A percentile compares a stretch with the other conserved stretches of the same genome.
phyloP scores from a whole-genome alignment of 2,113 vertebrate species.

The Triplophysa tibetana region DNA sequence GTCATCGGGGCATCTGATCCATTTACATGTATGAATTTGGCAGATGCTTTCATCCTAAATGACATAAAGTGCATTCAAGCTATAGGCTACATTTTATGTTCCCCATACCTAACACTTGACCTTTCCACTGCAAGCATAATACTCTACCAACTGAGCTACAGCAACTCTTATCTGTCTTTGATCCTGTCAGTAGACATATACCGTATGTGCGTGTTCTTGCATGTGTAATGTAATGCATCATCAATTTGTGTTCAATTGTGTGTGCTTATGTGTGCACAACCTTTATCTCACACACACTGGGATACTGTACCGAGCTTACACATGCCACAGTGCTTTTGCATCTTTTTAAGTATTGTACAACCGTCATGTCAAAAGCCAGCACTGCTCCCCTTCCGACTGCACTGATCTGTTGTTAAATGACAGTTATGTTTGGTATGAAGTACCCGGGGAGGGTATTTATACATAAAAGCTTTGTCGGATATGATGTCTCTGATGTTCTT shows the following conservation, averaged over 20 bases:
- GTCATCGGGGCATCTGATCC: too few species aligned
- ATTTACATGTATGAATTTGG: too few species aligned
- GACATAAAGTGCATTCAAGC: too few species aligned
- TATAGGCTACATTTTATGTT: too few species aligned
- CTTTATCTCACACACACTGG: not conserved
- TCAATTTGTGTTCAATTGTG: not conserved
- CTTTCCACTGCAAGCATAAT: too few species aligned
- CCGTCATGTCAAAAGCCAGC: slow-evolving; percentile 35
- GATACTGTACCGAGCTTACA: not conserved
- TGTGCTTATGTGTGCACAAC: not conserved
- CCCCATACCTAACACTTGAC: too few species aligned
- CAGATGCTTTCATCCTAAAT: too few species aligned
- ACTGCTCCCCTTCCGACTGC: not conserved
- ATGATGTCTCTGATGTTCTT: slow-evolving; percentile 43
- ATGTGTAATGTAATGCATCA: not conserved
- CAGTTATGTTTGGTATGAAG: slow-evolving; percentile 16
- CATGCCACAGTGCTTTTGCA: not conserved
- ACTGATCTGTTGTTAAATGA: slow-evolving; percentile 37
- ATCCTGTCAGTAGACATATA: too few species aligned
- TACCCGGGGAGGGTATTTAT: not conserved
- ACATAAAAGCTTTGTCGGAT: slow-evolving; percentile 8
- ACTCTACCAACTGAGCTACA: too few species aligned
- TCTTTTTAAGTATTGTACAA: slow-evolving; percentile 6
- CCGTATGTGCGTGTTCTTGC: not conserved
- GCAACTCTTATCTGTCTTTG: too few species aligned